A percentile compares a stretch with the other conserved stretches of the same genome.
phyloP scores from a whole-genome alignment of 1,140 invertebrate genomes.

The Neodiprion fabricii region DNA sequence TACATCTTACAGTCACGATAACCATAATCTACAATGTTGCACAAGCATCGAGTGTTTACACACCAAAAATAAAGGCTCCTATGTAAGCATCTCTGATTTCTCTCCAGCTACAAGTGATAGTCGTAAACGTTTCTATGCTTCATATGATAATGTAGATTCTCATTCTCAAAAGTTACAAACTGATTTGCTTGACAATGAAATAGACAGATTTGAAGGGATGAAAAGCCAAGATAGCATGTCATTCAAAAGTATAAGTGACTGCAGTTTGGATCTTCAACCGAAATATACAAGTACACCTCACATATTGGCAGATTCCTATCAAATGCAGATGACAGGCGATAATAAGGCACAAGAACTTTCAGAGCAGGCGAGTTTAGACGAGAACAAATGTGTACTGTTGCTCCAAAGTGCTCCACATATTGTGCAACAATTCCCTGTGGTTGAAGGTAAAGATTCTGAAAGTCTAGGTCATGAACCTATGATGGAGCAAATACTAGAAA shows the following conservation, averaged over 20 bases:
- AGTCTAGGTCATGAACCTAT: background rate
- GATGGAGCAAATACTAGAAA: no score
- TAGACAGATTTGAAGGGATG: background rate
- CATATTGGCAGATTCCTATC: background rate
- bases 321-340: background rate
- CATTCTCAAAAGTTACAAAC: background rate
- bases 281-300: conserved; percentile 38
- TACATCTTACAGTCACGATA: background rate
- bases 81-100: background rate
- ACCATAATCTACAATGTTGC: background rate
- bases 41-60: background rate
- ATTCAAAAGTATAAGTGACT: conserved; percentile 4
- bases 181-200: background rate
- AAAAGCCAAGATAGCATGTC: conserved; percentile 7
- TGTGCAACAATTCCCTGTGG: background rate
- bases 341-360: conserved; percentile 12
- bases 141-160: background rate
- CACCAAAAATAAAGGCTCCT: background rate
- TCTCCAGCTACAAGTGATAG: background rate
- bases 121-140: background rate
- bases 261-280: conserved; percentile 18
- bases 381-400: no score
- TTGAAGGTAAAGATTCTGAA: background rate
- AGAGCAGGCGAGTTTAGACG: no score
- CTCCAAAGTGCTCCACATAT: no score